Conservation (phyloP, 2,797 vertebrate species). For the Syndactyla subalaris region DNA sequence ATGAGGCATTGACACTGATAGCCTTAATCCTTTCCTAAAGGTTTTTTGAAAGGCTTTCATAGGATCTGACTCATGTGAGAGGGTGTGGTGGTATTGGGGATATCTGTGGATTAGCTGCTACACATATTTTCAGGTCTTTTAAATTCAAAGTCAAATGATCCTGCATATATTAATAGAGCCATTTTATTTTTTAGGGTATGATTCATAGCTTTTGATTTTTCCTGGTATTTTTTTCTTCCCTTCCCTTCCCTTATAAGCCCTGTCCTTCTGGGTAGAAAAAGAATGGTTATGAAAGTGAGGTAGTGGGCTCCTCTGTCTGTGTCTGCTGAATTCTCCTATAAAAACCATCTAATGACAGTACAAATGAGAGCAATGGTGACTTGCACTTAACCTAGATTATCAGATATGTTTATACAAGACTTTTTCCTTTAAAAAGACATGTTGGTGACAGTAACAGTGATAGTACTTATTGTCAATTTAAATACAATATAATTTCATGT, state of each 20-base stretch:
- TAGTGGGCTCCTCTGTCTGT: neutral
- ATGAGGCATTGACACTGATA: neutral
- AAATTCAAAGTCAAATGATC: slow-evolving; percentile 12
- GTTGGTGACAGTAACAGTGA: neutral
- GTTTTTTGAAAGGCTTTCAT: slow-evolving; percentile 15
- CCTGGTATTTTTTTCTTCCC: neutral
- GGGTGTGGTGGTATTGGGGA: slow-evolving; percentile 11
- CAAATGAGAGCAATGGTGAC: neutral
- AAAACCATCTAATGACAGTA: neutral
- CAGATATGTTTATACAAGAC: neutral
- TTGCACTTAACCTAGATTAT: neutral
- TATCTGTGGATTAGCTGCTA: slow-evolving; percentile 34
- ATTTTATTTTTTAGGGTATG: neutral
- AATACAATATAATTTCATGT: neutral
- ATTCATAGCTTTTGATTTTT: slow-evolving; percentile 36
- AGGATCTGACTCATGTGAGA: slow-evolving; percentile 14
- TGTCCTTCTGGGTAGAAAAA: neutral
- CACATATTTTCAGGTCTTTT: slow-evolving; percentile 24
- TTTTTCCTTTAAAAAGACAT: neutral
- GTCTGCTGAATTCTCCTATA: neutral
- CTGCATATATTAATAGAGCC: neutral
- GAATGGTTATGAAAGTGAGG: neutral
- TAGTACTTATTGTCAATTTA: neutral
- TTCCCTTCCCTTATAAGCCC: neutral
- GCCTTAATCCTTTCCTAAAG: slow-evolving; percentile 24